Conservation (phyloP, 2,113 vertebrate species). For the Nothocercus nigrocapillus region DNA sequence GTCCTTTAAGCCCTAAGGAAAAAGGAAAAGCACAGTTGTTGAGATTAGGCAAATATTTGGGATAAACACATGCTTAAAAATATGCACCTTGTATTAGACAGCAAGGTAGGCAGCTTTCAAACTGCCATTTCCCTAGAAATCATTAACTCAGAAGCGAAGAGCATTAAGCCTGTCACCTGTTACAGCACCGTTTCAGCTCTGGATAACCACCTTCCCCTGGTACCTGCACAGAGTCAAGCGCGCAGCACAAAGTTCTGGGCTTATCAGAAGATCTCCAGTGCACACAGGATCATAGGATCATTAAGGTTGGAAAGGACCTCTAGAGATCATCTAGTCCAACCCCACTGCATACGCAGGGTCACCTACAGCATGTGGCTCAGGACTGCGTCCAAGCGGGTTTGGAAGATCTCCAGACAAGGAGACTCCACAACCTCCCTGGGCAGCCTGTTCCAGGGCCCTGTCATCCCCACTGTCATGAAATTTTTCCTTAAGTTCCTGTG, state of each 20-base stretch:
- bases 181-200: not conserved
- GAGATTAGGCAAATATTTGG: not conserved
- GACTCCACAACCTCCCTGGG: too few species aligned
- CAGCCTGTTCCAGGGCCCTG: too few species aligned
- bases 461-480: too few species aligned
- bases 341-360: too few species aligned
- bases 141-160: not conserved
- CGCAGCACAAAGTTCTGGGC: not conserved
- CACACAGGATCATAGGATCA: too few species aligned
- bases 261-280: not conserved
- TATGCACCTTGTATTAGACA: not conserved
- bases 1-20: slow-evolving; percentile 42
- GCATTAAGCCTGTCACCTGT: not conserved
- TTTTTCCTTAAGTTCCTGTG: too few species aligned
- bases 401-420: too few species aligned
- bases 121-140: not conserved
- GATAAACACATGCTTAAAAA: not conserved
- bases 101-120: not conserved
- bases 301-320: too few species aligned
- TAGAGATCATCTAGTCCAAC: too few species aligned
- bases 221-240: not conserved
- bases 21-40: not conserved
- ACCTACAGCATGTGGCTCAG: too few species aligned
- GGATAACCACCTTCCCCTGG: not conserved
- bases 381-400: too few species aligned